Base-by-base conservation (phyloP, 2,888 invertebrate species). In the Limenitis camilla region DNA sequence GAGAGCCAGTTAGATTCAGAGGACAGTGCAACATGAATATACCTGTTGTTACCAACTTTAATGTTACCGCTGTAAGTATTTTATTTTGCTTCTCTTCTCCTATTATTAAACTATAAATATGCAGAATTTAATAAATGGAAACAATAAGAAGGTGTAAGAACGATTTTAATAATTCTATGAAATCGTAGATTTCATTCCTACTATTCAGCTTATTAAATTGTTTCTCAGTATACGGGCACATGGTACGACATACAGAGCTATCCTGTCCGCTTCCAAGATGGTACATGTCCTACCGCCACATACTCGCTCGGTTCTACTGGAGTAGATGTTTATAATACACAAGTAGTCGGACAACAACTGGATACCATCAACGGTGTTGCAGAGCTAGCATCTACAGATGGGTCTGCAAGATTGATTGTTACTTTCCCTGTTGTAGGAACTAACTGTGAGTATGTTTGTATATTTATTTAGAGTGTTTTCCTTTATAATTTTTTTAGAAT, bases 161-260 rank as follows among this genome's bases (percentile, higher is more conserved):
- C 19, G 19, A 19, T 19, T n/a, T n/a, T n/a, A n/a, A n/a, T n/a
- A n/a, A n/a, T n/a, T n/a, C n/a, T n/a, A n/a, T n/a, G n/a, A n/a
- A n/a, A n/a, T n/a, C n/a, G n/a, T n/a, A n/a, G n/a, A n/a, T n/a
- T n/a, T n/a, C n/a, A 35, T 35, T 35, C 35, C 6, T 7, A 42
- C 30, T 10, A 29, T 11, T 31, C 6, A 10, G 30, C 29, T 10
- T 6, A 40, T n/a, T 36, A 33, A 29, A 7, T 5, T 10, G 7
- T n/a, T 27, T 49, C 60, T 33, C 68, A 81, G 87, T 88, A 78
- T 58, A 56, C 60, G 36, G 80, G 74, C 5, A 52, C 49, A 2
- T 86, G 84, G 86, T 76, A 75, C 48, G 77, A 80, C 57, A 66
- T 83, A 11, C 72, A 78, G 52, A 77, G 81, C 32, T 84, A 80